Evolutionary conservation across 2,888 invertebrate genomes (phyloP), one percentile per base, ranked within the genome.

Genomic region (Cinara cedri): DNA sequence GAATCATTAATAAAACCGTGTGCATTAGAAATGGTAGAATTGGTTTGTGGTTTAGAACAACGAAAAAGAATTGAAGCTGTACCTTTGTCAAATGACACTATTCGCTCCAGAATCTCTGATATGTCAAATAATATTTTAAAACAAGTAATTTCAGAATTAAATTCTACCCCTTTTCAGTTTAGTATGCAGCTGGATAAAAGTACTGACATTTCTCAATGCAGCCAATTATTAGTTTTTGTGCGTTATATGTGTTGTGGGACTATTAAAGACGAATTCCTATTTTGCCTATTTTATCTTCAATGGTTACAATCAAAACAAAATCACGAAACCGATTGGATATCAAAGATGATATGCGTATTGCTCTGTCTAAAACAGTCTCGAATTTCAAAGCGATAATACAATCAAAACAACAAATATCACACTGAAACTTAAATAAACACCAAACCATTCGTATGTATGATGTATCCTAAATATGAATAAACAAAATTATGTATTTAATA

Each of bases 181-280:
- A 68, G 24, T 66, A 46, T 78, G 26, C 60, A 78, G 26, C 46
- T 68, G 46, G 46, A 65, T 4, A 16, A 78, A 46, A 42, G 34
- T 63, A 78, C 60, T 21, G 65, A 75, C 19, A 34, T 54, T 24
- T 46, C 44, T 26, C 19, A 63, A 34, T 75, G 26, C 21, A 21
- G n/a, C 34, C 49, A 60, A 68, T 57, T 78, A 68, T 46, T 70
- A 55, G 49, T 49, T 68, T 65, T 68, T 46, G 60, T 68, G 6
- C n/a, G 26, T 44, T 78, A 44, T 49, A 54, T 70, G n/a, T 42
- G n/a, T 24, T 21, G 34, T 68, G 46, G 10, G 11, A 19, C 8
- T 51, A 70, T 26, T 34, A 54, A 70, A 70, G 54, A 68, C 14
- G 68, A 78, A n/a, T 66, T 76, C n/a, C 2, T 78, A 42, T 57